Base-by-base conservation (phyloP, 2,113 vertebrate species). In the Bubalus kerabau region DNA sequence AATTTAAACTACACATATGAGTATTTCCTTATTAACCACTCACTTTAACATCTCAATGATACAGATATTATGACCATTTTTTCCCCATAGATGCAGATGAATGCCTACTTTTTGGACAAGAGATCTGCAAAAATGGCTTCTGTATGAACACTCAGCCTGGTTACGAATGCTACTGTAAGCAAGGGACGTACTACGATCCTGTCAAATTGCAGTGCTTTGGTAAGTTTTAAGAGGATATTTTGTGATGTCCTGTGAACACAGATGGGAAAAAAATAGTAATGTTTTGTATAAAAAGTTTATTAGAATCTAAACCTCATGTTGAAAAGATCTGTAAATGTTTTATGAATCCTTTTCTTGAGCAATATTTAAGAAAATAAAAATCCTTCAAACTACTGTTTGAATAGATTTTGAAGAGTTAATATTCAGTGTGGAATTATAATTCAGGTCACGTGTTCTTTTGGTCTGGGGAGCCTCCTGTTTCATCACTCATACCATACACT, bases 111-210 rank as follows among this genome's bases (percentile, higher is more conserved):
- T 99, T 99, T 93, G 99, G 99, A 43, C 98, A 99, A 96, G 99
- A 99, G 98, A 99, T 99, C 87, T 99, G 99, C 98, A 99, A 99
- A 98, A 99, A 99, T 32, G 99, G 99, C 95, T 99, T 99, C 99
- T 99, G 99, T 98, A 97, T 99, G 98, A 99, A 99, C 89, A 99
- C 99, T 0, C 98, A 98, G 87, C 99, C 99, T 80, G 99, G 99
- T 90, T 99, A 99, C 1, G 99, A 99, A 97, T 99, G 99, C 96
- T 99, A 99, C 99, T 99, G 99, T 98, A 99, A 99, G 98, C 99
- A 99, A 9, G 99, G 99, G 87, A 99, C 99, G 46, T 99, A 99
- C 98, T 99, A 99, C 60, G 99, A 99, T 97, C 98, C 99, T 3
- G 96, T 99, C 97, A 99, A 98, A 91, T 98, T 99, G 91, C 99